Evolutionary conservation across 1,140 invertebrate genomes (phyloP), one percentile per base, ranked within the genome.

Genomic region (Paracyclopina nana): DNA sequence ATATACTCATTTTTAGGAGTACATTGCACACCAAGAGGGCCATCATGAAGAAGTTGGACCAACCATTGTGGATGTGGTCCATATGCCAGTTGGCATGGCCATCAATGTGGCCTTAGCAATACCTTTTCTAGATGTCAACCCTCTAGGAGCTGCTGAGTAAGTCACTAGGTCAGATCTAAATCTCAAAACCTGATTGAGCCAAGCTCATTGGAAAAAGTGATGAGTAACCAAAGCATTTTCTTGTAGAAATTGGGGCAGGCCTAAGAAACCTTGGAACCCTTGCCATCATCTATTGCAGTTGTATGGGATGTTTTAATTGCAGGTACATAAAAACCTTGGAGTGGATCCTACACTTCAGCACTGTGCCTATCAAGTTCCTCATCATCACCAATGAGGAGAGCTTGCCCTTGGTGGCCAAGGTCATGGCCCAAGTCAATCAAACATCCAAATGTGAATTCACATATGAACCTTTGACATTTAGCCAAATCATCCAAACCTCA

Each of bases 291-390:
- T n/a, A n/a, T n/a, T n/a, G n/a, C n/a, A n/a, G n/a, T n/a, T n/a
- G n/a, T n/a, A n/a, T n/a, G n/a, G n/a, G n/a, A n/a, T n/a, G 14
- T 49, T 27, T 55, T 48, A 18, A 54, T 38, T 25, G 2, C 24
- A 56, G 56, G 20, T 55, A 49, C 18, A 41, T 55, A 25, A 52
- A 57, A 18, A 56, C 56, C 14, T 34, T 57, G 14, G 51, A 48
- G 31, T 54, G 46, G 48, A 42, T 57, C 12, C 25, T 57, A 14
- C 14, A 42, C 6, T 31, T 46, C 25, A 51, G 52, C 40, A 52
- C 55, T 5, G 52, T 49, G 4, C 52, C 53, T 11, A 12, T 57
- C 5, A 52, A 56, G 5, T 52, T 57, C 20, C 55, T 56, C 40
- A 41, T 57, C 18, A 24, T 54, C 16, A 49, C 51, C 6, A 53